These are phyloP conservation scores for Lasioglossum malachurum DNA, from an alignment of 2,888 invertebrate species.

Conservation along the genomic window DNA sequence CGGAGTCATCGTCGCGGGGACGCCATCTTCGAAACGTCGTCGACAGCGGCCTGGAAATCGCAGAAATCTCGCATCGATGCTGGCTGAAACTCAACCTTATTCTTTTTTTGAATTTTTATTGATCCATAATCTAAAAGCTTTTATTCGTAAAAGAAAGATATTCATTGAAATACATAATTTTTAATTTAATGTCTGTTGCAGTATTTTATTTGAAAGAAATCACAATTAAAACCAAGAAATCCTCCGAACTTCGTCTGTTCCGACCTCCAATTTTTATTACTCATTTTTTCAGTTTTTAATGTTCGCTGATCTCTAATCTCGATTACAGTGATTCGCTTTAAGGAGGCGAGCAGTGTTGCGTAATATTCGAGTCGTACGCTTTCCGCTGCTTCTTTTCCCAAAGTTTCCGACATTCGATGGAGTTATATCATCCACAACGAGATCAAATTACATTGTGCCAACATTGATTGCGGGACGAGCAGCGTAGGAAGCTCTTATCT, in stretches of 20 bases:
- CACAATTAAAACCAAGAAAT: too few species aligned
- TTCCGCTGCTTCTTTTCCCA: neutral
- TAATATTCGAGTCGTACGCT: neutral
- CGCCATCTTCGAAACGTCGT: neutral
- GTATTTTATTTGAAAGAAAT: neutral
- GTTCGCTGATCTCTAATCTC: neutral
- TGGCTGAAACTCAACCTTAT: too few species aligned
- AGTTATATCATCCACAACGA: neutral
- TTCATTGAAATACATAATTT: too few species aligned
- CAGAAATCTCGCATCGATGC: neutral
- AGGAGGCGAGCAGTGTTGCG: neutral
- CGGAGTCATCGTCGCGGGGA: neutral
- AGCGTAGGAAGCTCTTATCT: neutral
- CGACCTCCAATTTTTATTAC: too few species aligned
- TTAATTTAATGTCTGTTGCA: too few species aligned
- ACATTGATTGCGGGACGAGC: neutral
- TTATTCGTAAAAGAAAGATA: too few species aligned
- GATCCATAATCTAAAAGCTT: neutral
- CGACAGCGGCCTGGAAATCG: neutral
- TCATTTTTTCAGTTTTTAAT: too few species aligned
- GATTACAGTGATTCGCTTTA: neutral
- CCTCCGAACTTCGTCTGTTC: too few species aligned
- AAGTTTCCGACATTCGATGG: neutral
- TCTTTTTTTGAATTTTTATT: too few species aligned
- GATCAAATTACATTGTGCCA: neutral